Conservation (phyloP, 2,113 vertebrate species). For the Ailurus styani region DNA sequence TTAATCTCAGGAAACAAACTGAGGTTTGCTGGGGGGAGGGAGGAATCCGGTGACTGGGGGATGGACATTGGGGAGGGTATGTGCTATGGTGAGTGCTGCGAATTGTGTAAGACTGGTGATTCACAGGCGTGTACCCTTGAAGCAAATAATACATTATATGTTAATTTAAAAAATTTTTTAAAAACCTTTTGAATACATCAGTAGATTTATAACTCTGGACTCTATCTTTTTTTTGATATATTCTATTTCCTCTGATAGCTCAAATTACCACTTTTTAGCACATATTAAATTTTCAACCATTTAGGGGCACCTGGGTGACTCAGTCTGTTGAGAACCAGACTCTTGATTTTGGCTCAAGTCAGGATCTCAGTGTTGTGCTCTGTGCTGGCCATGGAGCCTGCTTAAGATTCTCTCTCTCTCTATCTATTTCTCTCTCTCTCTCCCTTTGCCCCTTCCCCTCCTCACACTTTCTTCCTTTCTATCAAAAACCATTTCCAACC, state of each 20-base stretch:
- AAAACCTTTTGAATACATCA: background rate
- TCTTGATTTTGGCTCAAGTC: background rate
- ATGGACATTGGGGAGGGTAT: too few species aligned
- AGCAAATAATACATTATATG: too few species aligned
- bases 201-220: background rate
- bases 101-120: too few species aligned
- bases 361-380: background rate
- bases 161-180: too few species aligned
- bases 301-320: background rate
- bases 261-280: background rate
- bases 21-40: too few species aligned
- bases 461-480: background rate
- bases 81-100: too few species aligned
- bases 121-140: too few species aligned
- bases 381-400: background rate
- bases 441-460: background rate
- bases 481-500: background rate
- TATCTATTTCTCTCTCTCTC: too few species aligned
- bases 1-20: too few species aligned
- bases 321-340: background rate
- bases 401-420: background rate
- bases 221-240: background rate
- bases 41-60: too few species aligned
- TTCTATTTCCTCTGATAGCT: background rate
- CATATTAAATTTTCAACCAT: background rate